A percentile compares a stretch with the other conserved stretches of the same genome.
phyloP scores from a whole-genome alignment of 2,113 vertebrate species.

The Cynopterus brachyotis region DNA sequence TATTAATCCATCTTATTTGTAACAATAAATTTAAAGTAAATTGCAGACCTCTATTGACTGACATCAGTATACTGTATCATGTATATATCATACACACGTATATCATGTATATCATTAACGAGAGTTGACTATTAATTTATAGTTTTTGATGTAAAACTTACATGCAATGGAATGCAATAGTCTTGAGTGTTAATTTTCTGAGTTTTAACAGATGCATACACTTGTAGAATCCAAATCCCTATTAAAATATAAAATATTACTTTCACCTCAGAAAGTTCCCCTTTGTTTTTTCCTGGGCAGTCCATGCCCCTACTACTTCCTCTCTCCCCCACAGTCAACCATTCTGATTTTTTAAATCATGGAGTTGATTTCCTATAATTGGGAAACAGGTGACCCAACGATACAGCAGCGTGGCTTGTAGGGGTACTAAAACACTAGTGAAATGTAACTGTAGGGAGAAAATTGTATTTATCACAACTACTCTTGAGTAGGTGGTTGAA shows the following conservation, averaged over 20 bases:
- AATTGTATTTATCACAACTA: neutral
- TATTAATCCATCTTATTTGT: neutral
- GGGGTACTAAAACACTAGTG: neutral
- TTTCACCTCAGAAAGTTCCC: neutral
- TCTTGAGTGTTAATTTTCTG: neutral
- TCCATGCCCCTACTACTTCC: neutral
- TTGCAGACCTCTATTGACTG: neutral
- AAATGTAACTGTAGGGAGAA: neutral
- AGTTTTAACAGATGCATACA: neutral
- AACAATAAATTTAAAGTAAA: neutral
- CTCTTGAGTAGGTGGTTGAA: neutral
- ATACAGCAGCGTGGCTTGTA: neutral
- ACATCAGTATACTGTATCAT: neutral
- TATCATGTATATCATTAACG: neutral
- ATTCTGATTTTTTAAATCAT: neutral
- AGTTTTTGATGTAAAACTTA: neutral
- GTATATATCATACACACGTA: neutral
- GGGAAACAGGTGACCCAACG: neutral
- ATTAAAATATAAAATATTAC: neutral
- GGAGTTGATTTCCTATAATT: neutral
- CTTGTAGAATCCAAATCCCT: neutral
- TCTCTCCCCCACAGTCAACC: neutral
- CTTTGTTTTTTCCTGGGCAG: neutral
- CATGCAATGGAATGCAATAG: neutral
- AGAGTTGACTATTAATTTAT: neutral